Conservation (phyloP, 2,888 invertebrate genomes). For the Pocota personata region DNA sequence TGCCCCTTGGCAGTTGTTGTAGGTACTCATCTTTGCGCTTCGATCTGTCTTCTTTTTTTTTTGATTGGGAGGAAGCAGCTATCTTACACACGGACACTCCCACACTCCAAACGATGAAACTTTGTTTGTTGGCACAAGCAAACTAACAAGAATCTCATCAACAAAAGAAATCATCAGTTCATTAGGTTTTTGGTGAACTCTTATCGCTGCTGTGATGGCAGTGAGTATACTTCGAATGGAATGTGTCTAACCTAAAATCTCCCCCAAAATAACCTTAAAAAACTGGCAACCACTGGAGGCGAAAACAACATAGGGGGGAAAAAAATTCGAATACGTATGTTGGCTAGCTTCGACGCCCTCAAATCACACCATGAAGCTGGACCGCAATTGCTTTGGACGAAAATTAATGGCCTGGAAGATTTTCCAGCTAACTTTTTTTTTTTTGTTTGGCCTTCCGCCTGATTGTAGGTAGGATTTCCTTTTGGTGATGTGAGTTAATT, state of each 20-base stretch:
- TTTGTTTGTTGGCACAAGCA: conserved; percentile 67
- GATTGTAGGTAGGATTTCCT: conserved; percentile 72
- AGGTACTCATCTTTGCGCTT: conserved; percentile 48
- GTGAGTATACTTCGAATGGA: conserved; percentile 39
- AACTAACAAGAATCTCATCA: conserved; percentile 72
- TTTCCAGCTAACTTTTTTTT: conserved; percentile 65
- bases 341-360: conserved; percentile 58
- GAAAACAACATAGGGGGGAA: background rate
- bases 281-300: conserved; percentile 31
- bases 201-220: conserved; percentile 45
- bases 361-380: conserved; percentile 68
- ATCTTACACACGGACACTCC: conserved; percentile 38
- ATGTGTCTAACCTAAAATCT: conserved; percentile 47
- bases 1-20: conserved; percentile 46
- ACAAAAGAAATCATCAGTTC: conserved; percentile 75
- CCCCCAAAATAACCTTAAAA: conserved; percentile 29
- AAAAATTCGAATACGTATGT: conserved; percentile 48
- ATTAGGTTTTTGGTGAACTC: conserved; percentile 74
- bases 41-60: conserved; percentile 30
- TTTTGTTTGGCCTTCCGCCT: conserved; percentile 20
- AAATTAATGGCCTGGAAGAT: conserved; percentile 72
- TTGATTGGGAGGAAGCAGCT: background rate
- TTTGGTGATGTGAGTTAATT: conserved; percentile 70
- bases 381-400: conserved; percentile 70
- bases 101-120: conserved; percentile 33